Evolutionary conservation across 2,113 vertebrate species (phyloP).

Genomic region (Caranx melampygus): DNA sequence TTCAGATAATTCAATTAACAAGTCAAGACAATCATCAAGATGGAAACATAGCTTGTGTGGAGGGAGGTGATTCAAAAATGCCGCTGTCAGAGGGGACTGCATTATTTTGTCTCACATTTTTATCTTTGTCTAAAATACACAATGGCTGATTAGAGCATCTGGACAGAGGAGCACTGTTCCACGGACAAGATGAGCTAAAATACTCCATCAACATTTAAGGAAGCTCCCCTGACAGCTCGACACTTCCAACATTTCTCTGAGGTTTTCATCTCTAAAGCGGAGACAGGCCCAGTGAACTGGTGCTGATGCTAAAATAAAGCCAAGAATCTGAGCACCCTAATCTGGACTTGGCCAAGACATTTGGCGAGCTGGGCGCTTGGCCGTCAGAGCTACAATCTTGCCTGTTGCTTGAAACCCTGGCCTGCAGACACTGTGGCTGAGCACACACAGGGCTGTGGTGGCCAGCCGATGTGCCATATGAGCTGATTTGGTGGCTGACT

Average conservation of each 20-base stretch:
- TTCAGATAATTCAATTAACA: too few relatives aligned
- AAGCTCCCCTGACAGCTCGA: not conserved
- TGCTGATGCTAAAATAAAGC: slow-evolving; percentile 41
- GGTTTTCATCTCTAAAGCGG: slow-evolving; percentile 31
- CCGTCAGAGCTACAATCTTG: slow-evolving; percentile 44
- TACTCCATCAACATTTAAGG: not conserved
- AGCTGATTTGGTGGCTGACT: slow-evolving; percentile 53
- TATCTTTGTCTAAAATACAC: too few relatives aligned
- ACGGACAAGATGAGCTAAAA: not conserved
- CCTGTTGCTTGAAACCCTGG: slow-evolving; percentile 41
- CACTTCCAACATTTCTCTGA: not conserved
- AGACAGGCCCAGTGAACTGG: slow-evolving; percentile 10
- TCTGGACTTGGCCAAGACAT: slow-evolving; percentile 31
- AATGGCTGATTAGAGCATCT: too few relatives aligned
- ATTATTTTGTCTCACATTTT: too few relatives aligned
- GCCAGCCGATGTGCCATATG: slow-evolving; percentile 21
- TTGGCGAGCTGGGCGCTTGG: slow-evolving; percentile 47
- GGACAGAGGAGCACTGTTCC: too few relatives aligned
- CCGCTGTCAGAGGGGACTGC: too few relatives aligned
- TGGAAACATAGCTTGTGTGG: too few relatives aligned
- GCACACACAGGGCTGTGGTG: slow-evolving; percentile 28
- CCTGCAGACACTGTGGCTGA: slow-evolving; percentile 33
- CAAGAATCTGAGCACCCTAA: slow-evolving; percentile 47
- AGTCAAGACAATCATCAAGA: too few relatives aligned
- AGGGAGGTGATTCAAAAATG: too few relatives aligned